Percentiles rank a stretch among this genome's conserved stretches.
Evolutionary conservation across 2,888 invertebrate genomes (phyloP).

Genomic region (Drosophila multiciliata): DNA sequence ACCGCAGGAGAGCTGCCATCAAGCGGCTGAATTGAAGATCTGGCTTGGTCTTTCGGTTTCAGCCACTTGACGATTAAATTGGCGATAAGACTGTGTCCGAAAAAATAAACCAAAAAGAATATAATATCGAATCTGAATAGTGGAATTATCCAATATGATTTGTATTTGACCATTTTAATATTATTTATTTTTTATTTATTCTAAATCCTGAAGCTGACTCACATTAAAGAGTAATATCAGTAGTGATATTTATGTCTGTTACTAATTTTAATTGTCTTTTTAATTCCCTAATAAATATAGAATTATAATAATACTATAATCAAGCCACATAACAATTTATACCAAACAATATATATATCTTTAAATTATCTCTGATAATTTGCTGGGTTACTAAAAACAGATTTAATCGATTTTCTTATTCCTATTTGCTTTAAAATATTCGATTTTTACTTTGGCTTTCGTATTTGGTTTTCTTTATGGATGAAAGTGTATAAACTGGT

Average conservation of each 20-base stretch:
- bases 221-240: background rate
- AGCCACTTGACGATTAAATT: conserved; percentile 61
- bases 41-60: conserved; percentile 43
- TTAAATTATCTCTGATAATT: background rate
- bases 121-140: background rate
- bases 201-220: background rate
- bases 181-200: background rate
- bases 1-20: conserved; percentile 21
- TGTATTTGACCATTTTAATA: background rate
- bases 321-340: background rate
- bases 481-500: background rate
- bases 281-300: background rate
- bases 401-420: background rate
- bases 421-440: background rate
- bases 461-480: background rate
- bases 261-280: background rate
- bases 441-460: background rate
- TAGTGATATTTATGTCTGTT: no score
- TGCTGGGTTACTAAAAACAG: background rate
- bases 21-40: conserved; percentile 22
- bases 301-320: background rate
- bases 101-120: background rate
- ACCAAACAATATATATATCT: background rate
- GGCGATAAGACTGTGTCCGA: conserved; percentile 53
- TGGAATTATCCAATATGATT: background rate